Evolutionary conservation across 2,888 invertebrate genomes (phyloP).

Genomic region (Heteromyza rotundicornis): DNA sequence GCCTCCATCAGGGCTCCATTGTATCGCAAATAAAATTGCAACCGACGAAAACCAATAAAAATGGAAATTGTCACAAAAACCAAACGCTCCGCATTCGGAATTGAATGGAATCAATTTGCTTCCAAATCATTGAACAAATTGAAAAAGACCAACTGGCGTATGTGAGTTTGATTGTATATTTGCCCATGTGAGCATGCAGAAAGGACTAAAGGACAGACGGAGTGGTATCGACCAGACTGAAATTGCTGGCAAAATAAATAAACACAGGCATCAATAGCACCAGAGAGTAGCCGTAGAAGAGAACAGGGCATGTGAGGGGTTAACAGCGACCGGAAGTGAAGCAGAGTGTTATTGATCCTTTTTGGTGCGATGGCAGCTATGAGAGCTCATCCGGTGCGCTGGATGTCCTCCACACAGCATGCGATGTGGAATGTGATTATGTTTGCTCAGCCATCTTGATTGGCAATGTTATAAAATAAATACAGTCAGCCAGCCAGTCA

Average conservation of each 20-base stretch:
- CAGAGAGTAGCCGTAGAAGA: constrained; percentile 12
- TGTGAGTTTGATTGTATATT: not conserved
- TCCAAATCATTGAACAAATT: constrained; percentile 60
- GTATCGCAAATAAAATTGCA: not conserved
- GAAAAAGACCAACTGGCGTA: constrained; percentile 41
- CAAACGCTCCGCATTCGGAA: constrained; percentile 45
- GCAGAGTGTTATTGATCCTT: constrained; percentile 56
- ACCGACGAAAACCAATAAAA: constrained; percentile 44
- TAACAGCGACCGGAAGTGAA: constrained; percentile 39
- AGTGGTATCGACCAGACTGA: constrained; percentile 34
- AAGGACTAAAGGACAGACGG: constrained; percentile 3
- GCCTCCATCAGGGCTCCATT: not conserved
- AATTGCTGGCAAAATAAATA: constrained; percentile 54
- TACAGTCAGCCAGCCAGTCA: too few species aligned
- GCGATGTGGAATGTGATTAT: constrained; percentile 53
- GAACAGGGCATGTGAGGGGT: not conserved
- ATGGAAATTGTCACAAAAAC: constrained; percentile 47
- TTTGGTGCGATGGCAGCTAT: constrained; percentile 20
- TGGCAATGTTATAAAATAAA: constrained; percentile 64
- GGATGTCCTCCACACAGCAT: constrained; percentile 17
- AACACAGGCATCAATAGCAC: constrained; percentile 37
- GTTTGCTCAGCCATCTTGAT: constrained; percentile 64
- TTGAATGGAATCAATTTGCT: constrained; percentile 55
- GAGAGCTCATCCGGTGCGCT: constrained; percentile 24
- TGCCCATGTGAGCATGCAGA: constrained; percentile 1